Evolutionary conservation across 2,113 vertebrate genomes (phyloP).

Genomic region (Sclerurus mexicanus): DNA sequence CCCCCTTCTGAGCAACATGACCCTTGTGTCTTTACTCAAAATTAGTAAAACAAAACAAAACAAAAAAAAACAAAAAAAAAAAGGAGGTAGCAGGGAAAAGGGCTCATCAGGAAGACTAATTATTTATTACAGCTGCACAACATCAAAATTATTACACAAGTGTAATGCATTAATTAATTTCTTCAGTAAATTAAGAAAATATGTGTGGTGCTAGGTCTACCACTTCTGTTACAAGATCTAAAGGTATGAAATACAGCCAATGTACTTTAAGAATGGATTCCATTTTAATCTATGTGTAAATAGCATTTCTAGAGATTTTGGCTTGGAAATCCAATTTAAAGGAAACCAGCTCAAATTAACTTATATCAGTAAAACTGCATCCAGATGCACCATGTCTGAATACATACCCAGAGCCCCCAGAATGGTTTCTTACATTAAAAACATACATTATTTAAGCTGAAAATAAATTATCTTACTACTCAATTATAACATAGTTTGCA

Average conservation of each 20-base stretch:
- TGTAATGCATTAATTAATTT: slow-evolving; percentile 6
- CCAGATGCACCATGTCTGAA: background rate
- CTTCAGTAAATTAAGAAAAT: background rate
- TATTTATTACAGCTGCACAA: slow-evolving; percentile 8
- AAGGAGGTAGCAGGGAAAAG: background rate
- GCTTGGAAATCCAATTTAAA: background rate
- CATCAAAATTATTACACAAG: background rate
- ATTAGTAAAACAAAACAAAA: background rate
- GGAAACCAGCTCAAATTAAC: background rate
- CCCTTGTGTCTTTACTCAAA: background rate
- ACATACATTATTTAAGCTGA: background rate
- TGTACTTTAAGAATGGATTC: background rate
- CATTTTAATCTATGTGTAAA: background rate
- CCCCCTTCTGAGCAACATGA: slow-evolving; percentile 15
- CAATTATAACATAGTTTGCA: background rate
- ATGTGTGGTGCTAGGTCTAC: background rate
- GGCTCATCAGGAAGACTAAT: slow-evolving; percentile 4
- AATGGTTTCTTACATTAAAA: background rate
- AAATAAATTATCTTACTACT: background rate
- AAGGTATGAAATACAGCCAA: background rate
- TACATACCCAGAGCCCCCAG: background rate
- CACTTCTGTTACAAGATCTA: background rate
- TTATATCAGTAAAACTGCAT: background rate
- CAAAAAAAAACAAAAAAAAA: no score
- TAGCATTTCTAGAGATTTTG: background rate